phyloP scores from a whole-genome alignment of 2,888 invertebrate species.

The Ectobius pallidus region DNA sequence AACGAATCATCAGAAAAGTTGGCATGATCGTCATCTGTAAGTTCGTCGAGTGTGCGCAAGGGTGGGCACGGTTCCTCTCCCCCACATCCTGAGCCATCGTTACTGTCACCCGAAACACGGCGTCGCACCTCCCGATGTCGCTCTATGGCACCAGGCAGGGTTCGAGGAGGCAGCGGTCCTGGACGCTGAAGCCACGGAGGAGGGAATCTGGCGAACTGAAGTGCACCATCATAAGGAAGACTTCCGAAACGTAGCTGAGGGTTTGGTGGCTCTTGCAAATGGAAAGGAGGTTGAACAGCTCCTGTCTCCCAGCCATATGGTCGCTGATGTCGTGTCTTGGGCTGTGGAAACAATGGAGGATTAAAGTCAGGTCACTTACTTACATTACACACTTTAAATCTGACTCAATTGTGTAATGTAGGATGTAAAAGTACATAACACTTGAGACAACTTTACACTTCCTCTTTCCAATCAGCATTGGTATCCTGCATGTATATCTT shows the following conservation, averaged over 20 bases:
- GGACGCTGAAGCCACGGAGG: slow-evolving; percentile 55
- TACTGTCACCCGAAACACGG: slow-evolving; percentile 51
- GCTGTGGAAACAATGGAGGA: slow-evolving; percentile 57
- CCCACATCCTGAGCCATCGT: slow-evolving; percentile 46
- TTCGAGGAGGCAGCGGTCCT: slow-evolving; percentile 62
- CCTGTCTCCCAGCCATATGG: slow-evolving; percentile 75
- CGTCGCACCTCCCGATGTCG: slow-evolving; percentile 81
- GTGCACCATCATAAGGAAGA: slow-evolving; percentile 64
- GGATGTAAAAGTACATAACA: too few species aligned
- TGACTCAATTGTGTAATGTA: too few species aligned
- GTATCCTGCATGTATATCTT: too few species aligned
- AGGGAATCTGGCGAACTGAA: slow-evolving; percentile 52
- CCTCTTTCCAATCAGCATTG: too few species aligned
- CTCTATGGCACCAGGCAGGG: slow-evolving; percentile 73
- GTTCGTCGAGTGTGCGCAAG: slow-evolving; percentile 52
- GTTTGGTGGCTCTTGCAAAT: slow-evolving; percentile 62
- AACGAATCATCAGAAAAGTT: slow-evolving; percentile 84
- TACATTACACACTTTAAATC: too few species aligned
- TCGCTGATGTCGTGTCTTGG: slow-evolving; percentile 76
- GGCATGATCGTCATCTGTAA: slow-evolving; percentile 56
- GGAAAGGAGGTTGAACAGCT: slow-evolving; percentile 51
- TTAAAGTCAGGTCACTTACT: neutral
- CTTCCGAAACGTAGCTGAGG: slow-evolving; percentile 66
- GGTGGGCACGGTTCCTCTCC: slow-evolving; percentile 48
- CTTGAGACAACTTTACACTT: too few species aligned